Base-by-base conservation (phyloP, 2,888 invertebrate genomes). In the Mycalesis mineus region DNA sequence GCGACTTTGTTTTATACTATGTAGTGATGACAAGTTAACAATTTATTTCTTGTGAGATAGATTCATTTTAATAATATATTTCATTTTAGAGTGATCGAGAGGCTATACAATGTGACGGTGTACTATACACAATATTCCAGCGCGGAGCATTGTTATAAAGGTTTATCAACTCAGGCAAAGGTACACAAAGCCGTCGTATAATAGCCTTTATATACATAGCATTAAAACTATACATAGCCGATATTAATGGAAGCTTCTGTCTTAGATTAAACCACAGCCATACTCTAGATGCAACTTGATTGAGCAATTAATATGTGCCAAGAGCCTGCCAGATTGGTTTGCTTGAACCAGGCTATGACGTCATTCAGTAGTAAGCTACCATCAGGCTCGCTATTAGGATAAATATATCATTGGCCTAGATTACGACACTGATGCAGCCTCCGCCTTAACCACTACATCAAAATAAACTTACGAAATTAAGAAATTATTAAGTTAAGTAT, bases 291-390 rank as follows among this genome's bases (percentile, higher is more conserved):
- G 55, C 17, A 45, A 55, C 39, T 52, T 58, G 58, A 61, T 61
- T 55, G 61, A 52, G 58, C 61, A 61, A 61, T 61, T 61, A 61
- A 58, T 61, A 58, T 55, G 55, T 58, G 61, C 48, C 55, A 49
- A 41, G 51, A 55, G 44, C 44, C 44, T 22, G 55, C 58, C 48
- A 58, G 61, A 61, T 61, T 61, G 61, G 58, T 61, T 58, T 61
- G 61, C 58, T 61, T 53, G 39, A 53, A 53, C 52, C 61, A 45
- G 53, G 55, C 58, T 53, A 39, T 55, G 58, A 58, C 61, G 52
- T 60, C 15, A 47, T 15, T 31, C 47, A 33, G 33, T 14, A 11
- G 11, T 33, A 6, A 15, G 9, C 5, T 22, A 22, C 22, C 22
- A 22, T 22, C 22, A 22, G 5, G 22, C 5, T 22, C 5, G 22